Evolutionary conservation across 2,888 invertebrate species (phyloP), one percentile per base, ranked within the genome.

Genomic region (Tetranychus truncatus): DNA sequence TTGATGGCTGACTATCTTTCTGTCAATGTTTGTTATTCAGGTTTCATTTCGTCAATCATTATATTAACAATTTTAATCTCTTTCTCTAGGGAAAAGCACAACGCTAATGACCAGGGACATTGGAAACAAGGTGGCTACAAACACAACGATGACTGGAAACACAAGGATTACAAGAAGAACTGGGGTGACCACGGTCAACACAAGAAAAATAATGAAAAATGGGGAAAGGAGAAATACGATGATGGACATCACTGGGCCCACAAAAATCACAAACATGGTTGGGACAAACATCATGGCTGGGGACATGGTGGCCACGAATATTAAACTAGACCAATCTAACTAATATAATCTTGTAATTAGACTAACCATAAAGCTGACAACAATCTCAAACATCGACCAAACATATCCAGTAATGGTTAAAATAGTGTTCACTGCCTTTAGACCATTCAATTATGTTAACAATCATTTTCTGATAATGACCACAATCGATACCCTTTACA

Each of bases 61-160:
- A 24, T 21, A 20, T 24, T 24, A 55, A 55, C 11, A 6, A 18
- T 11, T 66, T 66, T 1, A 15, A 20, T 20, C 7, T 20, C 8
- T 9, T 66, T n/a, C 11, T 11, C 18, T 24, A 69, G 69, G 69
- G 69, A 69, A 69, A 20, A 69, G 34, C 69, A 69, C 69, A 69
- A 69, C 21, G 20, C 69, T 6, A 24, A 69, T 21, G 69, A 69
- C 6, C 20, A 69, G 11, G 69, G 34, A 9, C 69, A 69, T 69
- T 69, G 34, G 20, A 69, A 69, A 24, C 20, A 69, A 24, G 69
- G 69, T 24, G 69, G 34, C 11, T 24, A 20, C 21, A 69, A 69
- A 11, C 34, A 69, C 34, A 69, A 69, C 21, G 69, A 69, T 21
- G 69, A 69, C 20, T 69, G 69, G 69, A 69, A 69, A 69, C 21